Base-by-base conservation (phyloP, 23 tunicate species). In the Ascidia mentula region DNA sequence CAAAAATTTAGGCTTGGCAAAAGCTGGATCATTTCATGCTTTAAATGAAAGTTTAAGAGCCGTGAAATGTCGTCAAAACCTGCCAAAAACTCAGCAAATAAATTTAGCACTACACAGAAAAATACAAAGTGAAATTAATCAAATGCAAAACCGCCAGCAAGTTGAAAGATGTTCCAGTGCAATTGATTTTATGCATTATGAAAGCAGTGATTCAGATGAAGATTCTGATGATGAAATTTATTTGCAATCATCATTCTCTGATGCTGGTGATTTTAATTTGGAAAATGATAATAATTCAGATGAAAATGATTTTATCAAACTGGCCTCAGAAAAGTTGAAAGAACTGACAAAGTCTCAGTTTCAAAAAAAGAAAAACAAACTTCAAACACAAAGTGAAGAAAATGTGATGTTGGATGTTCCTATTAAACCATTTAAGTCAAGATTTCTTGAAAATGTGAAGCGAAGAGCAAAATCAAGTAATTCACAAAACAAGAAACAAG, bases 31-130 rank as follows among this genome's bases (percentile, higher is more conserved):
- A 0, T 85, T 90, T 40, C 89, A 80, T 15, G 82, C 88, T 4
- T 74, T 90, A 45, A 90, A 90, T 80, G 96, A 90, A 59, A 85
- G 78, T 31, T 69, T 90, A 17, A 72, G 80, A 40, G 89, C 89
- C 18, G 89, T 85, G 2, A 90, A 90, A 69, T 46, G 36, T 22
- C 80, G 96, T 59, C 96, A 90, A 69, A 90, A 90, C 38, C 79
- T 90, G 5, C 86, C 96, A n/a, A 85, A 90, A 28, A 33, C 74
- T 32, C 82, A 76, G n/a, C 85, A 85, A 0, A 38, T 15, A 46
- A 40, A 90, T 60, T 79, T 85, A 26, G 69, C 65, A 28, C 26
- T 90, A 18, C 75, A 69, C 18, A 77, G 85, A 53, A 85, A 84
- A 75, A 71, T 90, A n/a, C 32, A 85, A 31, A 75, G 61, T 39